Evolutionary conservation across 1,140 invertebrate species (phyloP).

Genomic region (Drepana arcuata): DNA sequence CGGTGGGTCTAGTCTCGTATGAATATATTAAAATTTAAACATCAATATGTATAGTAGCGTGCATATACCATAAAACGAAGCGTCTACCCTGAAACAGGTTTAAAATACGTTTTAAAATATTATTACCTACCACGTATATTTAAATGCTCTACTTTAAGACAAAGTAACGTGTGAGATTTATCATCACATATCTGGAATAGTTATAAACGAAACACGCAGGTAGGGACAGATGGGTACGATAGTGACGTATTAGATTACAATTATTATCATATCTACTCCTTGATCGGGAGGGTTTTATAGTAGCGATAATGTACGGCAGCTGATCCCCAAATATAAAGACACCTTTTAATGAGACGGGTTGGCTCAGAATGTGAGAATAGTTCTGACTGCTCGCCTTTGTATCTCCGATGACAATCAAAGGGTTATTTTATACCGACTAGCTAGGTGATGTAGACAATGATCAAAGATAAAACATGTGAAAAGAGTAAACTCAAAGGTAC

Average conservation of each 20-base stretch:
- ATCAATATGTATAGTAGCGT: too few species aligned
- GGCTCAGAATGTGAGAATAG: conserved; percentile 39
- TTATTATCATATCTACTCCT: conserved; percentile 53
- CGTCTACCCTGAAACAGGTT: not conserved
- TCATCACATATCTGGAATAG: conserved; percentile 15
- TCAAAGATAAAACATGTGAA: not conserved
- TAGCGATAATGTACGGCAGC: conserved; percentile 48
- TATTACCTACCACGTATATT: too few species aligned
- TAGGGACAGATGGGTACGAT: conserved; percentile 35
- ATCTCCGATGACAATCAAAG: conserved; percentile 33
- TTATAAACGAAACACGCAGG: conserved; percentile 21
- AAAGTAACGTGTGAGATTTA: too few species aligned
- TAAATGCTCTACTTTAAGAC: too few species aligned
- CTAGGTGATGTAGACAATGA: not conserved
- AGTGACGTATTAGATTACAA: conserved; percentile 58
- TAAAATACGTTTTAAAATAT: too few species aligned
- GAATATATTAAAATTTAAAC: too few species aligned
- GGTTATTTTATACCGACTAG: conserved; percentile 24
- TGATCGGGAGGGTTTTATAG: conserved; percentile 51
- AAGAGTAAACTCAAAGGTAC: not conserved
- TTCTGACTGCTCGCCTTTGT: conserved; percentile 26
- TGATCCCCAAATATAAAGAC: conserved; percentile 46
- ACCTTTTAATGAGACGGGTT: conserved; percentile 47
- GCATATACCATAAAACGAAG: too few species aligned
- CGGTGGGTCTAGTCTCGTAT: too few species aligned